These are phyloP conservation scores for Tupiocoris notatus DNA, from an alignment of 2,888 invertebrate species.

Conservation along the genomic window DNA sequence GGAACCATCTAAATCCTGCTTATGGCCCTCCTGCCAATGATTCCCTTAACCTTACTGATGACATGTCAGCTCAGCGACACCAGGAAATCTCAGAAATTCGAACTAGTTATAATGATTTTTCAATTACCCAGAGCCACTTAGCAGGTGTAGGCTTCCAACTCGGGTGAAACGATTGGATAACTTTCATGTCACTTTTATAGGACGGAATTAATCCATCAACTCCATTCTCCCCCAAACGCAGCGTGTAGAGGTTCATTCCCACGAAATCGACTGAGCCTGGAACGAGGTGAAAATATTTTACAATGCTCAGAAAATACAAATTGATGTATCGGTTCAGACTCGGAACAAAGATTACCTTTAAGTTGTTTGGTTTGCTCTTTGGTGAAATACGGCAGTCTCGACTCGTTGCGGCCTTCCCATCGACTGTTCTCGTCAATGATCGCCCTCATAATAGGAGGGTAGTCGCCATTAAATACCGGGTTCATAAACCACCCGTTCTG, in stretches of 20 bases:
- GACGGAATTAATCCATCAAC: constrained; percentile 5
- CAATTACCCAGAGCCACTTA: constrained; percentile 14
- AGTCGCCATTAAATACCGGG: constrained; percentile 55
- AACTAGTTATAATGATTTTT: too few relatives aligned
- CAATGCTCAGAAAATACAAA: too few relatives aligned
- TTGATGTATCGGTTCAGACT: too few relatives aligned
- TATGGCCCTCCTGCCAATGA: too few relatives aligned
- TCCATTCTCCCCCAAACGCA: neutral
- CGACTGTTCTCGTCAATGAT: constrained; percentile 55
- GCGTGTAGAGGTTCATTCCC: constrained; percentile 33
- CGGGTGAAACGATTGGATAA: constrained; percentile 5
- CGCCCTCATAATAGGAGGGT: constrained; percentile 57
- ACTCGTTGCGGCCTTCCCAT: constrained; percentile 54
- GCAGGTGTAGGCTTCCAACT: constrained; percentile 1
- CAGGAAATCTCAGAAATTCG: too few relatives aligned
- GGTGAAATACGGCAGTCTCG: constrained; percentile 57
- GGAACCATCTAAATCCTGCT: too few relatives aligned
- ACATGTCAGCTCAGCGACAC: too few relatives aligned
- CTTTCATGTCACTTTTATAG: neutral
- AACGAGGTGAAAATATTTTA: too few relatives aligned
- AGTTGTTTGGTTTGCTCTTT: constrained; percentile 62
- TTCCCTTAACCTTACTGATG: too few relatives aligned
- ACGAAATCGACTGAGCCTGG: constrained; percentile 38
- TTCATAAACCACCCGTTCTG: constrained; percentile 50
- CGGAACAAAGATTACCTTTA: constrained; percentile 50